Conservation (phyloP, 2,113 vertebrate species). For the Leucopternis melanops region DNA sequence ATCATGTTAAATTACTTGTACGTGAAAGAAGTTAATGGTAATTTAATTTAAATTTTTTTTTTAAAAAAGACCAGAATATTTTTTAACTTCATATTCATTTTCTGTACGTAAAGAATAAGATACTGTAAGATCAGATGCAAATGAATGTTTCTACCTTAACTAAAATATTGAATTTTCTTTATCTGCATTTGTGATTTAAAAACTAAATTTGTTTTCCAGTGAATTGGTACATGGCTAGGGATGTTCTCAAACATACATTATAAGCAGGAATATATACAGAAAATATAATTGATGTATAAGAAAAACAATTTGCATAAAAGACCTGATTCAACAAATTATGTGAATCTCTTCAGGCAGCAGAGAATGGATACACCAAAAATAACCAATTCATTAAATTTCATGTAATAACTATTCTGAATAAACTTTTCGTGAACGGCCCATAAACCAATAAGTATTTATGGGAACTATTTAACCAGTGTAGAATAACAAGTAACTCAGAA, state of each 20-base stretch:
- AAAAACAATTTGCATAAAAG: not conserved
- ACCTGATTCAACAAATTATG: not conserved
- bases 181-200: not conserved
- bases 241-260: not conserved
- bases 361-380: not conserved
- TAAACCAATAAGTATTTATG: constrained; percentile 44
- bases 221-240: not conserved
- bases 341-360: not conserved
- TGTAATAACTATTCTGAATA: constrained; percentile 8
- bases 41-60: constrained; percentile 21
- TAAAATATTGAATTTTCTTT: not conserved
- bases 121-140: not conserved
- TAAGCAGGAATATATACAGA: not conserved
- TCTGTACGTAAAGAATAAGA: not conserved
- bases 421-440: not conserved
- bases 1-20: constrained; percentile 18
- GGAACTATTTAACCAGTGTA: not conserved
- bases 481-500: not conserved
- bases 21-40: not conserved
- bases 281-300: not conserved
- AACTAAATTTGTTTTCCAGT: not conserved
- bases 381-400: not conserved
- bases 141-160: not conserved
- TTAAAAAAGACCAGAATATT: not conserved
- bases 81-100: not conserved